Conservation (phyloP, 2,797 vertebrate genomes). For the Macroramphosus scolopax region DNA sequence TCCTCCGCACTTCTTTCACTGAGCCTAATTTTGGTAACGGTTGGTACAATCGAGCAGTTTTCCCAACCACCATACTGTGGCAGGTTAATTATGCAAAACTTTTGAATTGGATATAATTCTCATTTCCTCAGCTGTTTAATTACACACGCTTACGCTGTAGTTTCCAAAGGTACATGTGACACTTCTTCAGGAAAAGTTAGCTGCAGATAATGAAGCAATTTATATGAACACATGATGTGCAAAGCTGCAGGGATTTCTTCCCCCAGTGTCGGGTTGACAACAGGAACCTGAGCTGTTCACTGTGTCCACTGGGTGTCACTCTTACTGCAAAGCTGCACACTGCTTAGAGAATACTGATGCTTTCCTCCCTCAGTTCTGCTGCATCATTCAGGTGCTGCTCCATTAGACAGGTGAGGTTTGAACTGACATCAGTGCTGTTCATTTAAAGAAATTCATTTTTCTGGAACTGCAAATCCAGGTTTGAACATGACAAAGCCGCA, state of each 20-base stretch:
- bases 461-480: not conserved
- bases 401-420: conserved; percentile 23
- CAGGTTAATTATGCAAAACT: conserved; percentile 23
- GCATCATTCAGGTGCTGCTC: conserved; percentile 8
- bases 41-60: conserved; percentile 18
- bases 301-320: conserved; percentile 68
- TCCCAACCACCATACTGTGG: conserved; percentile 18
- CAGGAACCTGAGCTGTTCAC: conserved; percentile 24
- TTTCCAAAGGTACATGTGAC: not conserved
- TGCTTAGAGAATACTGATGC: conserved; percentile 2
- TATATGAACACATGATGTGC: not conserved
- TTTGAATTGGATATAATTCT: conserved; percentile 7
- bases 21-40: conserved; percentile 6
- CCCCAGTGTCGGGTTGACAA: conserved; percentile 5
- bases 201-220: conserved; percentile 1
- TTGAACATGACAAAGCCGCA: conserved; percentile 2
- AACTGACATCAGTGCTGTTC: conserved; percentile 28
- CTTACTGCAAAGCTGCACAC: conserved; percentile 25
- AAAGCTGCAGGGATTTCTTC: conserved; percentile 3
- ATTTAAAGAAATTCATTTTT: not conserved
- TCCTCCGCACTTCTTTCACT: not conserved
- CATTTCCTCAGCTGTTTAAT: conserved; percentile 12
- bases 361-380: conserved; percentile 1
- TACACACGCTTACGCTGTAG: conserved; percentile 1
- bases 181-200: not conserved